Evolutionary conservation across 2,888 invertebrate species (phyloP), one percentile per base, ranked within the genome.

Genomic region (Heliothis peltigera): DNA sequence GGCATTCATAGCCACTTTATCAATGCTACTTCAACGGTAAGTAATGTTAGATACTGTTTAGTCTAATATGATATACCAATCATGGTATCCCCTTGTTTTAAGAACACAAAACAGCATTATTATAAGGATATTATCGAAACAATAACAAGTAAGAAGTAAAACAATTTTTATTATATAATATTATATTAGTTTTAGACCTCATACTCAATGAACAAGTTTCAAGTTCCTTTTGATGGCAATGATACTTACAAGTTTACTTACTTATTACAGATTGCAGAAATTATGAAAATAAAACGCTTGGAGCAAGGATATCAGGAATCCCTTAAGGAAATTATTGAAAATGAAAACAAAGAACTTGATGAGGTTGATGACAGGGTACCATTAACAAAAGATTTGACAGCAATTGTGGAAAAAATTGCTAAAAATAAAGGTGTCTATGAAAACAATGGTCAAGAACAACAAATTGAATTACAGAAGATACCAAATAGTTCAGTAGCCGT

Each of bases 401-500:
- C 93, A 56, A 91, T 96, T 35, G 89, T 96, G 73, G 96, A 96
- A 75, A 94, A 94, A 63, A 87, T 96, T 52, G 79, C 89, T 15
- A 88, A 89, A 70, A 89, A 84, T 18, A 93, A 89, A 79, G 90
- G 89, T 39, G 73, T 84, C 25, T 28, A 71, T 42, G 72, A 84
- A 28, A 73, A 64, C 39, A 79, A 73, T 17, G 25, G 60, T 71
- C 87, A 89, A 19, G 84, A 88, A 8, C 83, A 84, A 61, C 86
- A 90, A 70, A 80, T 95, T 22, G 83, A 89, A 28, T 85, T 96
- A 44, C 95, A 96, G 80, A 89, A 92, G 62, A 96, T 97, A 69
- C 95, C 96, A 8, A 95, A 95, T 42, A 96, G 95, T 77, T 90
- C 94, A 49, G 95, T 94, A 42, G 97, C 96, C 25, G 96, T 97